Base-by-base conservation (phyloP, 1,140 invertebrate species). In the Pantala flavescens region DNA sequence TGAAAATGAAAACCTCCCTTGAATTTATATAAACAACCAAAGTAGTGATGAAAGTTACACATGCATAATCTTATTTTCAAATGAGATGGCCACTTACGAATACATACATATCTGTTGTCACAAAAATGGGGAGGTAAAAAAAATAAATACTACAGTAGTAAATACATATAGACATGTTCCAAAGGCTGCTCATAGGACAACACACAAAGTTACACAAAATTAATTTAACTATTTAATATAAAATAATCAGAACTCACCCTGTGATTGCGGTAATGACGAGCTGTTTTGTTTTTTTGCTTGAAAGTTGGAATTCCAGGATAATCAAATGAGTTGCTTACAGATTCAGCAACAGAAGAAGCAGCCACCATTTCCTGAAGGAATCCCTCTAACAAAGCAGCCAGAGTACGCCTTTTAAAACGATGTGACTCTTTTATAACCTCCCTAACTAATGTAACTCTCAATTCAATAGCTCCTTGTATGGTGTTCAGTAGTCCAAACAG, bases 391-490 rank as follows among this genome's bases (percentile, higher is more conserved):
- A 86, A 78, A 76, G 84, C 84, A 70, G 91, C 90, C 78, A 95
- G 85, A 77, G 87, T 86, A 78, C 89, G 88, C 72, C 93, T 86
- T 81, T 95, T 94, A 82, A 95, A 95, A 72, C 93, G 85, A 75
- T 89, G 80, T 12, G 91, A 91, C 84, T 95, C 93, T 75, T 87
- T 87, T 71, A 93, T 89, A 74, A 94, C 87, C 78, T 92, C 88
- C 77, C 88, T 86, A 43, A 95, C 84, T 80, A 94, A 88, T 75
- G 86, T 85, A 24, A 89, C 84, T 82, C 88, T 87, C 78, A 89
- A 87, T 70, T 92, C 89, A 28, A 87, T 77, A 75, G 86, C 87
- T 76, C 92, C 93, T 82, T 91, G 89, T 49, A 95, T 82, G 73
- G 87, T 84, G 76, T 88, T 86, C 77, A 95, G 82, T 78, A 89